Evolutionary conservation across 2,797 vertebrate genomes (phyloP).

Genomic region (Mustela erminea): DNA sequence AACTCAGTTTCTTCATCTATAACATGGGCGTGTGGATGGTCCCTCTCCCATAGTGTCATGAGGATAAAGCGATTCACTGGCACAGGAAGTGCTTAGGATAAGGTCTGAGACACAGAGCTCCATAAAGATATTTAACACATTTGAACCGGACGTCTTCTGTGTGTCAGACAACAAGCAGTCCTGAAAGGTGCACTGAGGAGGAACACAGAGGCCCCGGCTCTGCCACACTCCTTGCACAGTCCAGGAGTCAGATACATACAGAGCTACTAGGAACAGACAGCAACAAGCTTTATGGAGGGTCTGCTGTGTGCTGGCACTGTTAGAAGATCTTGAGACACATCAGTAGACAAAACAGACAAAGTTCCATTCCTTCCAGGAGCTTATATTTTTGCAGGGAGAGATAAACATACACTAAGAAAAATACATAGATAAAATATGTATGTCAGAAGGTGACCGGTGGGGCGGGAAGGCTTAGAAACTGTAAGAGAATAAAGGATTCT

Average conservation of each 20-base stretch:
- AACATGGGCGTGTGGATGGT: neutral
- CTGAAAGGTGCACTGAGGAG: neutral
- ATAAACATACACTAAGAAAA: neutral
- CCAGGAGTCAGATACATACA: neutral
- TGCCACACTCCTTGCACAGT: neutral
- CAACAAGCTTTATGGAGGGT: too few species aligned
- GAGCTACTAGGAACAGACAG: neutral
- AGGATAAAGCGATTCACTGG: too few species aligned
- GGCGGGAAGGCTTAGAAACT: too few species aligned
- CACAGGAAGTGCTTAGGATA: neutral
- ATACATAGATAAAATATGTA: neutral
- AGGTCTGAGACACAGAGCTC: neutral
- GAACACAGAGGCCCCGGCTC: neutral
- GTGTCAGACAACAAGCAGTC: neutral
- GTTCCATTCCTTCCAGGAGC: neutral
- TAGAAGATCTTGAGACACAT: neutral
- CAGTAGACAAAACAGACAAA: neutral
- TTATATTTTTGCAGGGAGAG: neutral
- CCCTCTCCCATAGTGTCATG: rapidly evolving
- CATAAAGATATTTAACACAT: neutral
- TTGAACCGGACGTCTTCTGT: neutral
- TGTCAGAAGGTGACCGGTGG: neutral
- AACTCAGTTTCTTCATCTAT: neutral
- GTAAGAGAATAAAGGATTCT: neutral
- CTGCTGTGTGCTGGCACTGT: rapidly evolving